Conservation (phyloP, 2,888 invertebrate species). For the Pharmacophagus antenor region DNA sequence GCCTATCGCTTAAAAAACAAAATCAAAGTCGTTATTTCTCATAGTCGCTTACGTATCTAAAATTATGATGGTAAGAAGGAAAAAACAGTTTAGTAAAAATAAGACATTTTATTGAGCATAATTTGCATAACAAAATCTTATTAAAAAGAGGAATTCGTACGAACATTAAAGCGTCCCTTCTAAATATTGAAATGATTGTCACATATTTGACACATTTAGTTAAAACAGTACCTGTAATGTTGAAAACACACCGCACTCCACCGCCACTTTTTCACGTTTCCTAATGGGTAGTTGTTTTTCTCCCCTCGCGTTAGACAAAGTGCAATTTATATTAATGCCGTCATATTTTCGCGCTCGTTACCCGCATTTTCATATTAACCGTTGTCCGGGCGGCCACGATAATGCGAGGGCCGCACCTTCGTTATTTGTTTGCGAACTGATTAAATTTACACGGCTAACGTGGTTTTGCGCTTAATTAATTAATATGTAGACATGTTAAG, state of each 20-base stretch:
- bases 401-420: constrained; percentile 70
- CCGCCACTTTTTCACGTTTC: constrained; percentile 28
- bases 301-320: constrained; percentile 56
- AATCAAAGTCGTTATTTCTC: no score
- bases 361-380: constrained; percentile 75
- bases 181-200: constrained; percentile 10
- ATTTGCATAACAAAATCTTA: neutral
- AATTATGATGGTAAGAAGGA: neutral
- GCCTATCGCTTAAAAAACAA: no score
- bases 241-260: neutral
- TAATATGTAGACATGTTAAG: constrained; percentile 34
- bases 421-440: constrained; percentile 73
- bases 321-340: constrained; percentile 76
- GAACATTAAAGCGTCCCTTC: constrained; percentile 3
- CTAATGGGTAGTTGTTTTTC: constrained; percentile 59
- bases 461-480: constrained; percentile 60
- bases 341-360: constrained; percentile 74
- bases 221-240: constrained; percentile 14
- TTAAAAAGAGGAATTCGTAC: neutral
- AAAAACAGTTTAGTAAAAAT: neutral
- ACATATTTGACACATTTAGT: constrained; percentile 13
- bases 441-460: constrained; percentile 73
- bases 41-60: neutral
- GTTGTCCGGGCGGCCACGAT: constrained; percentile 62
- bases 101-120: neutral